A percentile compares a stretch with the other conserved stretches of the same genome.
Evolutionary conservation across 1,140 invertebrate genomes (phyloP).

Genomic region (Xylocopa sonorina): DNA sequence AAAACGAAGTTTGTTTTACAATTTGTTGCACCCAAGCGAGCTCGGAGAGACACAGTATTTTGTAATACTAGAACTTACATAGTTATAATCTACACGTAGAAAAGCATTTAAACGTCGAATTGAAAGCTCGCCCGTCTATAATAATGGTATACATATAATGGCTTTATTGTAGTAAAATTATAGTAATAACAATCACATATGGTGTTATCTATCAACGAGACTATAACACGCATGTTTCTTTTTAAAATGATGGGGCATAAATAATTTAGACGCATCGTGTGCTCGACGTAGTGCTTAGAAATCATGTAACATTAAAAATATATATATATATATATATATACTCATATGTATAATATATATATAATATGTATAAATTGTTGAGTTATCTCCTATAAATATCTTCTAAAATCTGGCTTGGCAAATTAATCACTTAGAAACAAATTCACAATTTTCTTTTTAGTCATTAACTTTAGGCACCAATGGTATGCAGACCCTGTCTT

Average conservation of each 20-base stretch:
- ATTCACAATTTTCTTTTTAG: constrained; percentile 74
- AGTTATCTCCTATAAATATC: constrained; percentile 80
- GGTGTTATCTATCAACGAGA: constrained; percentile 81
- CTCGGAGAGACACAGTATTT: constrained; percentile 51
- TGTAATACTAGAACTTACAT: constrained; percentile 55
- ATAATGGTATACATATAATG: constrained; percentile 76
- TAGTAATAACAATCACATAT: constrained; percentile 83
- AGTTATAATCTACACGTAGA: constrained; percentile 56
- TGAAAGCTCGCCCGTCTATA: constrained; percentile 58
- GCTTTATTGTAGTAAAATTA: constrained; percentile 82
- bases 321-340: constrained; percentile 77
- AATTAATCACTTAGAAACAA: constrained; percentile 80
- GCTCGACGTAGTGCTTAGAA: constrained; percentile 80
- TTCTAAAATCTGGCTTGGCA: constrained; percentile 80
- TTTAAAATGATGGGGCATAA: constrained; percentile 81
- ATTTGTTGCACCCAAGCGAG: constrained; percentile 52
- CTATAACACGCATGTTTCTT: constrained; percentile 80
- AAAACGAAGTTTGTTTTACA: constrained; percentile 44
- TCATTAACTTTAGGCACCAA: constrained; percentile 82
- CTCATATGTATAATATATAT: constrained; percentile 74
- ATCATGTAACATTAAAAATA: constrained; percentile 82
- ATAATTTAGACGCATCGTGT: constrained; percentile 81
- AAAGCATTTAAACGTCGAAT: constrained; percentile 59
- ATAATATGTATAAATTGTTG: constrained; percentile 80
- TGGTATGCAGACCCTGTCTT: constrained; percentile 83